phyloP scores from a whole-genome alignment of 2,888 invertebrate species.

The Acanthoscelides obtectus region DNA sequence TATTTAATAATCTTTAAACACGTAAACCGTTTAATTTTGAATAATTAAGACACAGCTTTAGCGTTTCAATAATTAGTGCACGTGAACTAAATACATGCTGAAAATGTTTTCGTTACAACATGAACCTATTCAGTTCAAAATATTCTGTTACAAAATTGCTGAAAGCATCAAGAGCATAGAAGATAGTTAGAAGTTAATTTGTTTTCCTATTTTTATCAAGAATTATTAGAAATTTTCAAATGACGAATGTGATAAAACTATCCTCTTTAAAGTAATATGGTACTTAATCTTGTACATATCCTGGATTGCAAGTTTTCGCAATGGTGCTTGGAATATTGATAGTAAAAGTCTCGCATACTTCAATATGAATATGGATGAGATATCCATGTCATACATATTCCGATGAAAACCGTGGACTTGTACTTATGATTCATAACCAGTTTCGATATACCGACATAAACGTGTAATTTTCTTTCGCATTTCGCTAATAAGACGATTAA shows the following conservation, averaged over 20 bases:
- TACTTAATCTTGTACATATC: too few relatives aligned
- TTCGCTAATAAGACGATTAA: neutral
- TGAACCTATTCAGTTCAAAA: too few relatives aligned
- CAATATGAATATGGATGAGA: neutral
- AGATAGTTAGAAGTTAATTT: too few relatives aligned
- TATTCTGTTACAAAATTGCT: too few relatives aligned
- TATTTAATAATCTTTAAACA: neutral
- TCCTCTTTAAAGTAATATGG: too few relatives aligned
- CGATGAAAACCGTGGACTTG: neutral
- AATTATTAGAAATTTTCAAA: too few relatives aligned
- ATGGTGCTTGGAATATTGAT: neutral
- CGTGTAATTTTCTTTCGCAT: neutral
- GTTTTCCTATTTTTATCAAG: too few relatives aligned
- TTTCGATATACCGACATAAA: neutral
- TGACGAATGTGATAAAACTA: too few relatives aligned
- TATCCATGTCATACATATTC: neutral
- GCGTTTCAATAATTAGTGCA: neutral
- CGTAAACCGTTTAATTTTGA: neutral
- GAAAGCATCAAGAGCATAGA: too few relatives aligned
- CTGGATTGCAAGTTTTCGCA: too few relatives aligned
- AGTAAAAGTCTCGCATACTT: neutral
- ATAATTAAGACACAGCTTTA: neutral
- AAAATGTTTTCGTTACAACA: neutral
- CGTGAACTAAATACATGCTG: neutral
- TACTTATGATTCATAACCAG: neutral